Conservation (phyloP, 2,113 vertebrate genomes). For the Rhinopithecus roxellana region DNA sequence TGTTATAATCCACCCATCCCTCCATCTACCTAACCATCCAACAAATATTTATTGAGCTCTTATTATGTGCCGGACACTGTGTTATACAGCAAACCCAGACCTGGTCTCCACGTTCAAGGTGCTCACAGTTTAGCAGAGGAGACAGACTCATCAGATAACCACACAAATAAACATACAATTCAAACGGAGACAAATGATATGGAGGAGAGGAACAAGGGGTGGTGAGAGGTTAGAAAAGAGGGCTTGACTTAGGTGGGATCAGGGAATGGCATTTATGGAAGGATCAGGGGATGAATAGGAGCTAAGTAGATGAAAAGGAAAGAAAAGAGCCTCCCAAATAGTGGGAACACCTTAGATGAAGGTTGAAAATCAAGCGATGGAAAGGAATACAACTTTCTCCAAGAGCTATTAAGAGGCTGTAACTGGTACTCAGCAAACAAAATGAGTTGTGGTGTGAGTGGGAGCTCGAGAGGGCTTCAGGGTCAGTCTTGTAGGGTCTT, state of each 20-base stretch:
- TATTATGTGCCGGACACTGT: neutral
- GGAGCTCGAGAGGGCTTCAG: no score
- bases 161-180: neutral
- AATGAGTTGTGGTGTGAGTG: neutral
- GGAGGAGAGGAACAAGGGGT: neutral
- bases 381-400: neutral
- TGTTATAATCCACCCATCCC: no score
- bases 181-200: no score
- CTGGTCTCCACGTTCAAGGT: neutral
- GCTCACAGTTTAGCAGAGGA: neutral
- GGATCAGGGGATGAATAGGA: neutral
- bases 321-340: neutral
- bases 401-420: neutral
- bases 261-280: neutral
- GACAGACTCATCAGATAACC: neutral
- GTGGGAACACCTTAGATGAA: neutral
- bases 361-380: neutral
- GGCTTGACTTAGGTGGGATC: neutral
- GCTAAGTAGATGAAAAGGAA: neutral
- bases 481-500: neutral
- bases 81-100: neutral
- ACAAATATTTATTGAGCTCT: neutral
- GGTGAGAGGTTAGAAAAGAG: neutral
- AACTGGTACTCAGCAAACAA: neutral
- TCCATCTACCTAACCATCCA: neutral